Conservation (phyloP, 2,888 invertebrate genomes). For the Standfussiana lucernea region DNA sequence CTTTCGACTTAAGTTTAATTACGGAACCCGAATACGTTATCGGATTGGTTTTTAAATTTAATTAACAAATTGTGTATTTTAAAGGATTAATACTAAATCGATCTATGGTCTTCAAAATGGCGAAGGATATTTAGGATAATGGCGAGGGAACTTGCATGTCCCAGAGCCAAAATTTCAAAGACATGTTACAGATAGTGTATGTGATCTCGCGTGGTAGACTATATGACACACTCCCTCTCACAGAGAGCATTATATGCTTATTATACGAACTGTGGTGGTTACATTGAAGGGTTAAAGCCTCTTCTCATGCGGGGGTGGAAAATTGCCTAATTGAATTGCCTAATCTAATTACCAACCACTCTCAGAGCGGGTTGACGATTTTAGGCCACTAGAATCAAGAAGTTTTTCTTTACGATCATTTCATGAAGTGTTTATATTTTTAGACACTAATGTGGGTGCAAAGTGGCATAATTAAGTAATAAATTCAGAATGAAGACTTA, state of each 20-base stretch:
- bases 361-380: neutral
- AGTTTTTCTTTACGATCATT: neutral
- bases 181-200: neutral
- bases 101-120: neutral
- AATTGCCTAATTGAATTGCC: conserved; percentile 1
- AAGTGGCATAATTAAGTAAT: neutral
- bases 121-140: neutral
- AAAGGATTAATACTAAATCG: neutral
- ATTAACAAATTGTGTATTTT: conserved; percentile 6
- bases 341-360: neutral
- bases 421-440: neutral
- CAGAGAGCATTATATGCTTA: neutral
- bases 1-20: conserved; percentile 34
- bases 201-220: neutral
- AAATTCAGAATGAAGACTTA: neutral
- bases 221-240: neutral
- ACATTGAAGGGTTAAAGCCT: neutral
- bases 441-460: neutral
- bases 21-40: conserved; percentile 14
- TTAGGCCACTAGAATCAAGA: neutral
- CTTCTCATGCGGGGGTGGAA: neutral
- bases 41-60: conserved; percentile 23
- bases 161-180: neutral
- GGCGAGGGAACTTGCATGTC: neutral
- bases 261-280: neutral